Evolutionary conservation across 2,888 invertebrate species (phyloP).

Genomic region (Drosophila greeni): DNA sequence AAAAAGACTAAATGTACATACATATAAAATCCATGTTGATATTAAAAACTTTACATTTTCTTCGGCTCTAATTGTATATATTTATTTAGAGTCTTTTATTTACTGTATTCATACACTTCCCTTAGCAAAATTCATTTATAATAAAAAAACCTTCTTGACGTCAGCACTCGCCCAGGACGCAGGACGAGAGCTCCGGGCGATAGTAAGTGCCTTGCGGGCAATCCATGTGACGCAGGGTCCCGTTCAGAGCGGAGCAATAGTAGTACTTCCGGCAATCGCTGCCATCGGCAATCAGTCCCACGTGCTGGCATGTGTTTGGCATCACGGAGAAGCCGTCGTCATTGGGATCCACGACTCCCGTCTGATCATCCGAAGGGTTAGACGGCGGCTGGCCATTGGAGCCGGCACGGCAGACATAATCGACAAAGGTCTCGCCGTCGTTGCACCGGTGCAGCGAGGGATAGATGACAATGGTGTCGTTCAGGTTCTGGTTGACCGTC

Average conservation of each 20-base stretch:
- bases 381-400: constrained; percentile 7
- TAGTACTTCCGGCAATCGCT: constrained; percentile 75
- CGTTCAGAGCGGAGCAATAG: constrained; percentile 72
- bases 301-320: constrained; percentile 50
- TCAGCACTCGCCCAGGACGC: constrained; percentile 71
- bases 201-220: constrained; percentile 75
- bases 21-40: no score
- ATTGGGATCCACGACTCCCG: constrained; percentile 35
- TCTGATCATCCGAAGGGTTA: constrained; percentile 21
- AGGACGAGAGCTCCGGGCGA: constrained; percentile 63
- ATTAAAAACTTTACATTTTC: background rate
- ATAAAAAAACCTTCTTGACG: background rate
- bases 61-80: background rate
- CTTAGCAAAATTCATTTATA: background rate
- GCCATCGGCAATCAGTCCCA: constrained; percentile 69
- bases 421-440: constrained; percentile 75
- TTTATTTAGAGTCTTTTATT: background rate
- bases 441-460: constrained; percentile 78
- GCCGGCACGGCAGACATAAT: constrained; percentile 63
- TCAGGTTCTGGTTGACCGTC: constrained; percentile 74
- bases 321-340: constrained; percentile 45
- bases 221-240: constrained; percentile 60
- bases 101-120: no score
- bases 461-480: constrained; percentile 72
- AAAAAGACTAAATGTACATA: no score